Base-by-base conservation (phyloP, 2,113 vertebrate genomes). In the Meriones unguiculatus region DNA sequence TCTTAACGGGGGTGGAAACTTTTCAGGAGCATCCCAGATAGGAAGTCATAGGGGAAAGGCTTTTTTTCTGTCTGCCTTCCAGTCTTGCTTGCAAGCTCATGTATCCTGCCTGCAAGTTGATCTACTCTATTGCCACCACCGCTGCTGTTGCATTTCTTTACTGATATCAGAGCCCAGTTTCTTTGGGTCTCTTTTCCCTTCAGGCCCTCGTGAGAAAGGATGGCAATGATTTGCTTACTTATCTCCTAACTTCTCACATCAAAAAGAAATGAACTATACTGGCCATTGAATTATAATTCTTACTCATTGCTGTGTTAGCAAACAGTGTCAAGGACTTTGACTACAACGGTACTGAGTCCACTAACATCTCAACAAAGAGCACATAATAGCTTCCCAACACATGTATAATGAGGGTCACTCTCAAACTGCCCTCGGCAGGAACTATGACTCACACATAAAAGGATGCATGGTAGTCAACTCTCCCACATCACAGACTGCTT, bases 381-480 rank as follows among this genome's bases (percentile, higher is more conserved):
- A 57, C 7, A 17, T 11, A 30, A 77, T 93, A 59, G 75, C 80
- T 85, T 95, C 67, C 69, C 7, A 85, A 32, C n/a, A 89, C 17
- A 8, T 41, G 24, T 82, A 30, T 14, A 87, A 46, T 89, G 72
- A 96, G 57, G 65, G 76, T 92, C 81, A 86, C 8, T 92, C 88
- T 84, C 86, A 95, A 87, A 76, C 13, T 87, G n/a, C 30, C 52
- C 46, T 91, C 72, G 50, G 50, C 24, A 32, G 67, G 18, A 96
- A 62, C 59, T 82, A 35, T 81, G 75, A 82, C 46, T 95, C 72
- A 69, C 11, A 87, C 86, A 97, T 93, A 28, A 97, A 96, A 57
- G 94, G 81, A 89, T 64, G 9, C 30, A 35, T 17, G 38, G 22
- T 64, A 95, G 64, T 64, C 81, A 81, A 89, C 62, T 95, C 57